Evolutionary conservation across 2,113 vertebrate species (phyloP).

Genomic region (Aptenodytes patagonicus): DNA sequence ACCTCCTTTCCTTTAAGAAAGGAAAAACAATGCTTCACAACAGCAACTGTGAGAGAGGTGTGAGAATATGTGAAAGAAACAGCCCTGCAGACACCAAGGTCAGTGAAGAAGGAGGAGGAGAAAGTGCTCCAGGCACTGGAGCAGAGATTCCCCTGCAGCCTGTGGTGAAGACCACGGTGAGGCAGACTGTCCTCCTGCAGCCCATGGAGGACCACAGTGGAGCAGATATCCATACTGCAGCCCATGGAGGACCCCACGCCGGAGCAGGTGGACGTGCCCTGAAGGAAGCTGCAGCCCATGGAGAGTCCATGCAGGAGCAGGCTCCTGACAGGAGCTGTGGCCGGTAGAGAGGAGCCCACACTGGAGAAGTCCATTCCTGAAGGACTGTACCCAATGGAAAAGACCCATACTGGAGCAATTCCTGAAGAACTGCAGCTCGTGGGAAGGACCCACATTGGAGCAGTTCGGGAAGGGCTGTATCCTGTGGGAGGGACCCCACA

Average conservation of each 20-base stretch:
- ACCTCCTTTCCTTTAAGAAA: neutral
- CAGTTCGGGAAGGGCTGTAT: neutral
- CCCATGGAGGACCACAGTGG: rapidly evolving
- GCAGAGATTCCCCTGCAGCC: neutral
- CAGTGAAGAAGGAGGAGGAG: neutral
- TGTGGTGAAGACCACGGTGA: rapidly evolving
- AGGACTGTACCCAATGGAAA: neutral
- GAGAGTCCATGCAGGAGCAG: neutral
- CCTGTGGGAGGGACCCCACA: neutral
- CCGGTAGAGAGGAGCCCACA: neutral
- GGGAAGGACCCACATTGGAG: neutral
- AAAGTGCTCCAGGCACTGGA: rapidly evolving
- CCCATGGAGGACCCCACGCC: rapidly evolving
- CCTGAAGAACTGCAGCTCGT: neutral
- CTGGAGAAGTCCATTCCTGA: neutral
- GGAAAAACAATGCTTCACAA: neutral
- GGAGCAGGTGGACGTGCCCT: neutral
- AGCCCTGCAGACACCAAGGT: neutral
- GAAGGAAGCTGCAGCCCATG: neutral
- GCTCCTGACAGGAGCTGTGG: neutral
- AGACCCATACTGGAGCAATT: neutral
- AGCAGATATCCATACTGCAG: neutral
- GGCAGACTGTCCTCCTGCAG: neutral
- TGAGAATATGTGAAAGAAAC: neutral
- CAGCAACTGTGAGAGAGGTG: neutral